A percentile compares a stretch with the other conserved stretches of the same genome.
Evolutionary conservation across 1,140 invertebrate species (phyloP).

Genomic region (Leptopilina clavipes): DNA sequence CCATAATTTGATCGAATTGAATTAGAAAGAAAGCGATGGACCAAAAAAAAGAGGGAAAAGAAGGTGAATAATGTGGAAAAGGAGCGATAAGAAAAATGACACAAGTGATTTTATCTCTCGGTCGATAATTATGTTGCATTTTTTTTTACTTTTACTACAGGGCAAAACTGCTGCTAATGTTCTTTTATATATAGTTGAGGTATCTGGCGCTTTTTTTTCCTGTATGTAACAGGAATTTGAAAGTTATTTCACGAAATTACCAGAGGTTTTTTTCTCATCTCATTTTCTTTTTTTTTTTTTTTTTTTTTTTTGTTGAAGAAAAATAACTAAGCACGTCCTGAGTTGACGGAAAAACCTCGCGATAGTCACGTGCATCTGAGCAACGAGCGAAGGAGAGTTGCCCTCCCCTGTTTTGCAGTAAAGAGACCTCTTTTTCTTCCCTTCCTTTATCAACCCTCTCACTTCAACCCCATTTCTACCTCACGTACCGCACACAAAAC

Average conservation of each 20-base stretch:
- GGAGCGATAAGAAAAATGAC: too few relatives aligned
- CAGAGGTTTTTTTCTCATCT: background rate
- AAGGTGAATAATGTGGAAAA: too few relatives aligned
- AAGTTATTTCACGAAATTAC: slow-evolving; percentile 25
- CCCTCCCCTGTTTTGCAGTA: slow-evolving; percentile 17
- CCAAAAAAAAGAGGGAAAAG: too few relatives aligned
- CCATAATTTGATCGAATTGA: too few relatives aligned
- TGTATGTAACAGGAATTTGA: slow-evolving; percentile 11
- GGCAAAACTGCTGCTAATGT: background rate
- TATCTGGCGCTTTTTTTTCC: background rate
- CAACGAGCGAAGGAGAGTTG: slow-evolving; percentile 26
- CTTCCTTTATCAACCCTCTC: slow-evolving; percentile 24
- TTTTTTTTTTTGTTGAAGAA: background rate
- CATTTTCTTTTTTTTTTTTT: too few relatives aligned
- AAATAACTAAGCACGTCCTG: slow-evolving; percentile 26
- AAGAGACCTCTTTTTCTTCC: slow-evolving; percentile 28
- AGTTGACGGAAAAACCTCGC: slow-evolving; percentile 20
- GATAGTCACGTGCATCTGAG: slow-evolving; percentile 31
- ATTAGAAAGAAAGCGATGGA: too few relatives aligned
- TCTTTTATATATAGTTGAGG: background rate
- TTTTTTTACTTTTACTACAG: background rate
- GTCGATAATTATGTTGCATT: background rate
- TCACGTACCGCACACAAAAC: slow-evolving; percentile 24
- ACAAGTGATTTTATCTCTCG: background rate
- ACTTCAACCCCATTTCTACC: background rate